Evolutionary conservation across 2,113 vertebrate species (phyloP).

Genomic region (Mesitornis unicolor): DNA sequence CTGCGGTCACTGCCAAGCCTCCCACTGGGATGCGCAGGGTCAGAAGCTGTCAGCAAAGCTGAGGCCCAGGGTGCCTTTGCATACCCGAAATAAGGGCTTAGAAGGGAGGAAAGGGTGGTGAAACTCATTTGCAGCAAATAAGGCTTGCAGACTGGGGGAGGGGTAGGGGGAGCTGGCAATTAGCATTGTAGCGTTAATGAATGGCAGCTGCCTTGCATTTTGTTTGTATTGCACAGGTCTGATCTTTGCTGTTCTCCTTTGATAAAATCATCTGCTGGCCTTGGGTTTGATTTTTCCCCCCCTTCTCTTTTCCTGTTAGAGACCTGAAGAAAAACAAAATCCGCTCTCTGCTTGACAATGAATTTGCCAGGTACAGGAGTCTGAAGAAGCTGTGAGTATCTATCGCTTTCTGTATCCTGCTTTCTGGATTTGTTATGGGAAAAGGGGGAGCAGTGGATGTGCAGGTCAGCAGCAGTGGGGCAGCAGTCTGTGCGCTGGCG

Average conservation of each 20-base stretch:
- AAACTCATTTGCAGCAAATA: background rate
- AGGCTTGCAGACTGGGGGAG: background rate
- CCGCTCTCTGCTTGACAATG: conserved; percentile 11
- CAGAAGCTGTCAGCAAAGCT: fast-evolving
- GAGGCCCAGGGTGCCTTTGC: too few species aligned
- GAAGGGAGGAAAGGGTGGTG: background rate
- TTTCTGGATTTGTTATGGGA: fast-evolving
- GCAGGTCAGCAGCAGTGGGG: background rate
- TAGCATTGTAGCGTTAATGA: background rate
- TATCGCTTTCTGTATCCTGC: fast-evolving
- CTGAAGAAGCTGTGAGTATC: conserved; percentile 70
- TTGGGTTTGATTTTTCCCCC: background rate
- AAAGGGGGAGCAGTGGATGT: too few species aligned
- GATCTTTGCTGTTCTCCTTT: background rate
- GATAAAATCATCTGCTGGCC: background rate
- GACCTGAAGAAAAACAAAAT: conserved; percentile 69
- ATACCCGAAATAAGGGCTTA: fast-evolving
- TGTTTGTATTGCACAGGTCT: too few species aligned
- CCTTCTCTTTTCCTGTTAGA: background rate
- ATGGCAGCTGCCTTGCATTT: background rate
- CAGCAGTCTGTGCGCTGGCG: fast-evolving
- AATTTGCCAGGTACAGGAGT: conserved; percentile 40
- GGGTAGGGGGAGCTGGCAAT: too few species aligned
- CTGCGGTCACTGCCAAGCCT: background rate
- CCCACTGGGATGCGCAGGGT: fast-evolving